Evolutionary conservation across 2,888 invertebrate species (phyloP).

Genomic region (Anagyrus pseudococci): DNA sequence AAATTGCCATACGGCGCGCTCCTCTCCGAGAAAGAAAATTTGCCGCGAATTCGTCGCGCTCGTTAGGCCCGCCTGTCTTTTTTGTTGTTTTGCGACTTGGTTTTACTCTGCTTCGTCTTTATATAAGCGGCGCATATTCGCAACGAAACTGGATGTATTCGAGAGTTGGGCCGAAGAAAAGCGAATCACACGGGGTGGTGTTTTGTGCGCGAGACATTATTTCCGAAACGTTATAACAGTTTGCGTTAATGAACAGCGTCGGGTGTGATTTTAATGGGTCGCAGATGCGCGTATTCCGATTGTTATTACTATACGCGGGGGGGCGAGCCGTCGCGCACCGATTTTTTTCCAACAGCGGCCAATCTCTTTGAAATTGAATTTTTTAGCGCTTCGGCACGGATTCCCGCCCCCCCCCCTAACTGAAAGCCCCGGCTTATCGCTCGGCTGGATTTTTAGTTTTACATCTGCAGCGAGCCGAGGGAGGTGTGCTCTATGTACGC

Average conservation of each 20-base stretch:
- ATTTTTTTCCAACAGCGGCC: neutral
- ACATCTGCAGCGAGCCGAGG: neutral
- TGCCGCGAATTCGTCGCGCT: conserved; percentile 49
- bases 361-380: neutral
- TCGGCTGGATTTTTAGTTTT: neutral
- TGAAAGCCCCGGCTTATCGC: no score
- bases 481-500: neutral
- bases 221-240: no score
- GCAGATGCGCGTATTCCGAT: no score
- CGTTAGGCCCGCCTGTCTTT: conserved; percentile 31
- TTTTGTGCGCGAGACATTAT: no score
- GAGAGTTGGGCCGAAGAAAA: no score
- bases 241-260: no score
- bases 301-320: no score
- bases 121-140: neutral
- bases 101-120: neutral
- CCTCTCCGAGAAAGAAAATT: conserved; percentile 43
- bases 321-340: neutral
- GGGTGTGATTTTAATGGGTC: no score
- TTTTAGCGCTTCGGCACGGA: neutral
- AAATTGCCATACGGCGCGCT: conserved; percentile 50
- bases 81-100: neutral
- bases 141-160: neutral
- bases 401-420: neutral
- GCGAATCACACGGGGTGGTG: no score